Conservation (phyloP, 2,888 invertebrate species). For the Lepetodrilus schrolli region DNA sequence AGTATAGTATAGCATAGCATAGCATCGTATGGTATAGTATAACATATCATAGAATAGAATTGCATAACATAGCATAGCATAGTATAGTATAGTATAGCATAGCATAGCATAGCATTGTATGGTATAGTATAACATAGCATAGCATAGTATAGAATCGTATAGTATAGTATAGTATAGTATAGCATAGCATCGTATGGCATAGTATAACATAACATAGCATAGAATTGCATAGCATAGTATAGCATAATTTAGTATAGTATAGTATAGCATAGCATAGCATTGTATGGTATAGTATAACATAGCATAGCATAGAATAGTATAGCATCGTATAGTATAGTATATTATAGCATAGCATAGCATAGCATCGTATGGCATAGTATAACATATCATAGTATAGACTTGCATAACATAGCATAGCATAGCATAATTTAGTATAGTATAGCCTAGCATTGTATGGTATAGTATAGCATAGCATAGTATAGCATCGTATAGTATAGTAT, state of each 20-base stretch:
- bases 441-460: not conserved
- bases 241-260: not conserved
- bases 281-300: not conserved
- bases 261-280: not conserved
- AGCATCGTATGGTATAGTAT: not conserved
- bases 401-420: not conserved
- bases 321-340: not conserved
- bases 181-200: not conserved
- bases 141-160: not conserved
- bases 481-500: not conserved
- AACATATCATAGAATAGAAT: not conserved
- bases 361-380: not conserved
- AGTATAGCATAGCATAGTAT: not conserved
- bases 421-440: not conserved
- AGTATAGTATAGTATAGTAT: not conserved
- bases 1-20: not conserved
- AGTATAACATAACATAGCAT: not conserved
- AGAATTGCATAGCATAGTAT: not conserved
- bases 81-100: not conserved
- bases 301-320: not conserved
- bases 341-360: not conserved
- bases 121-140: not conserved
- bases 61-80: not conserved
- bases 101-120: not conserved
- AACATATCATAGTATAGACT: not conserved